Conservation (phyloP, 2,797 vertebrate genomes). For the Coluber constrictor region DNA sequence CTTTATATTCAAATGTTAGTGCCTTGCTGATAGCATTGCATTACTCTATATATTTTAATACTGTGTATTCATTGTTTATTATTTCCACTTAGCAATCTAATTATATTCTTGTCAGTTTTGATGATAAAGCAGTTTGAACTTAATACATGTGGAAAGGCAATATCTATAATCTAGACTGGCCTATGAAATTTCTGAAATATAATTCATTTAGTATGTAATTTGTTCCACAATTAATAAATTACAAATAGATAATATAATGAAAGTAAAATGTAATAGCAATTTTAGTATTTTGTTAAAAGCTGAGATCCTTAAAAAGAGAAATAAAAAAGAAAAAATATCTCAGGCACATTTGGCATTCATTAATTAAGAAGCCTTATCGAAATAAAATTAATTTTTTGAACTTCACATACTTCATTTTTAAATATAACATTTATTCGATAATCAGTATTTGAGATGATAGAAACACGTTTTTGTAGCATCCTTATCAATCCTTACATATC, state of each 20-base stretch:
- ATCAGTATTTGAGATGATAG: not conserved
- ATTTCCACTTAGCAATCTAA: not conserved
- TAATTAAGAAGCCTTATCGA: not conserved
- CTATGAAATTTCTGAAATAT: not conserved
- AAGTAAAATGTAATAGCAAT: not conserved
- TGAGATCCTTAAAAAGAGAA: not conserved
- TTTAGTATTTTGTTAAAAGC: not conserved
- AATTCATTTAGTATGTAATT: not conserved
- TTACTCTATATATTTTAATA: not conserved
- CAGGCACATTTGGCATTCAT: not conserved
- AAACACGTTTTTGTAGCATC: not conserved
- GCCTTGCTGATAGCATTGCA: not conserved
- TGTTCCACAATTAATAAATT: not conserved
- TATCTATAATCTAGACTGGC: not conserved
- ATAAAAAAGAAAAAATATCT: not conserved
- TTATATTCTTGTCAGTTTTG: not conserved
- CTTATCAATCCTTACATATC: not conserved
- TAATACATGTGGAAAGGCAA: not conserved
- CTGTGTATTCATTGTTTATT: not conserved
- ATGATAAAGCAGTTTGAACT: not conserved
- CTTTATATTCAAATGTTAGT: not conserved
- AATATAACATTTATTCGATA: not conserved
- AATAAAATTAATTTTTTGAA: not conserved
- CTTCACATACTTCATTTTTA: not conserved
- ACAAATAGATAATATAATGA: not conserved